These are phyloP conservation scores for Drosophila pseudoobscura DNA, from an alignment of 1,140 invertebrate genomes.

Conservation along the genomic window DNA sequence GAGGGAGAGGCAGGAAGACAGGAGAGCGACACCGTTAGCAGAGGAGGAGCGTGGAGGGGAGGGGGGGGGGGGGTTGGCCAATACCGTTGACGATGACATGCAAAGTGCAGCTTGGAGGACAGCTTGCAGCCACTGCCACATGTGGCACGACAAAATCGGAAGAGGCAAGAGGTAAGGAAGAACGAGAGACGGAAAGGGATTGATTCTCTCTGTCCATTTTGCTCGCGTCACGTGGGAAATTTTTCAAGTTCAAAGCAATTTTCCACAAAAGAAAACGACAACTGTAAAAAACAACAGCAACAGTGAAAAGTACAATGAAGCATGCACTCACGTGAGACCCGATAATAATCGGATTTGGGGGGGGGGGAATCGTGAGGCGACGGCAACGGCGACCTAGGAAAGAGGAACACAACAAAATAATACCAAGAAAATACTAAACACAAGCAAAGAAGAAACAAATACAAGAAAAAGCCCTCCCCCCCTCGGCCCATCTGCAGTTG, in stretches of 20 bases:
- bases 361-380: constrained; percentile 60
- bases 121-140: constrained; percentile 29
- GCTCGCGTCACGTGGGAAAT: constrained; percentile 75
- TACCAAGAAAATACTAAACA: constrained; percentile 33
- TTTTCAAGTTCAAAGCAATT: constrained; percentile 79
- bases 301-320: constrained; percentile 48
- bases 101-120: constrained; percentile 47
- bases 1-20: neutral
- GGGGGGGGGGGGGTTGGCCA: no score
- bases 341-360: constrained; percentile 77
- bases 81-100: constrained; percentile 58
- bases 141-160: constrained; percentile 50
- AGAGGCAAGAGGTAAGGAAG: constrained; percentile 6
- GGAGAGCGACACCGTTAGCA: no score
- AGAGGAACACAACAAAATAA: constrained; percentile 42
- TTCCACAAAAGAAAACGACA: constrained; percentile 67
- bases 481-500: no score
- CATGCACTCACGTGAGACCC: constrained; percentile 75
- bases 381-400: constrained; percentile 8
- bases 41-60: constrained; percentile 3
- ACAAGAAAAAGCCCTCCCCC: neutral
- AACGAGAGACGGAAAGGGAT: constrained; percentile 4
- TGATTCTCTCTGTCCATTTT: constrained; percentile 37
- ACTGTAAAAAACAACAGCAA: constrained; percentile 55
- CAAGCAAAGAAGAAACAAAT: constrained; percentile 16